Conservation (phyloP, 2,888 invertebrate genomes). For the Tillus elongatus region DNA sequence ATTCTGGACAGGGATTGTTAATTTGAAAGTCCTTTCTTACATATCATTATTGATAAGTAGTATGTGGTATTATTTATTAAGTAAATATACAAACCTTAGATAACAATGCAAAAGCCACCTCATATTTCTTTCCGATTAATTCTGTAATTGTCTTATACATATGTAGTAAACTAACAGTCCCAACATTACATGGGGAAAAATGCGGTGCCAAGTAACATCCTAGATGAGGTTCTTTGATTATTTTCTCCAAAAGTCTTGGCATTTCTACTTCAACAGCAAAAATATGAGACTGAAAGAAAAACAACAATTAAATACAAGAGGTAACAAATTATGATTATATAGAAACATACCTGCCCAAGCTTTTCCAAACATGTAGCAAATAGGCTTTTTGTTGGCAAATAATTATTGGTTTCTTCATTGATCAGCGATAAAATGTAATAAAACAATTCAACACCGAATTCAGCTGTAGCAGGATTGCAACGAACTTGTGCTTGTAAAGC, state of each 20-base stretch:
- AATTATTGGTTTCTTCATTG: slow-evolving; percentile 56
- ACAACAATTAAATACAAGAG: slow-evolving; percentile 31
- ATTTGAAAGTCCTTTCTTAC: no score
- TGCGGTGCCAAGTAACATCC: slow-evolving; percentile 59
- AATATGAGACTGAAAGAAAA: slow-evolving; percentile 49
- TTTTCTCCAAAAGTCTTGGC: slow-evolving; percentile 50
- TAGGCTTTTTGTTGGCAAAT: slow-evolving; percentile 62
- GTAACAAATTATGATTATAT: slow-evolving; percentile 21
- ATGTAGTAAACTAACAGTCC: slow-evolving; percentile 53
- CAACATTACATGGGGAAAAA: slow-evolving; percentile 59
- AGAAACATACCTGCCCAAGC: slow-evolving; percentile 57
- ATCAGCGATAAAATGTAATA: slow-evolving; percentile 56
- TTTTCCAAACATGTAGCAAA: slow-evolving; percentile 58
- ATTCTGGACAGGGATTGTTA: no score
- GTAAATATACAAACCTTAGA: slow-evolving; percentile 51
- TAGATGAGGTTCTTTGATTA: slow-evolving; percentile 55
- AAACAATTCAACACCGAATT: slow-evolving; percentile 52
- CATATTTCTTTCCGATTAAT: slow-evolving; percentile 48
- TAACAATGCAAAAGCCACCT: slow-evolving; percentile 60
- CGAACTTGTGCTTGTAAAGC: slow-evolving; percentile 31
- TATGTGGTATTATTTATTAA: no score
- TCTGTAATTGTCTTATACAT: slow-evolving; percentile 52
- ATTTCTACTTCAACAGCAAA: slow-evolving; percentile 53
- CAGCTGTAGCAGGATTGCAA: slow-evolving; percentile 29
- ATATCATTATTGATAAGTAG: no score